phyloP scores from a whole-genome alignment of 1,140 invertebrate species.

The Aphaenogaster floridana region DNA sequence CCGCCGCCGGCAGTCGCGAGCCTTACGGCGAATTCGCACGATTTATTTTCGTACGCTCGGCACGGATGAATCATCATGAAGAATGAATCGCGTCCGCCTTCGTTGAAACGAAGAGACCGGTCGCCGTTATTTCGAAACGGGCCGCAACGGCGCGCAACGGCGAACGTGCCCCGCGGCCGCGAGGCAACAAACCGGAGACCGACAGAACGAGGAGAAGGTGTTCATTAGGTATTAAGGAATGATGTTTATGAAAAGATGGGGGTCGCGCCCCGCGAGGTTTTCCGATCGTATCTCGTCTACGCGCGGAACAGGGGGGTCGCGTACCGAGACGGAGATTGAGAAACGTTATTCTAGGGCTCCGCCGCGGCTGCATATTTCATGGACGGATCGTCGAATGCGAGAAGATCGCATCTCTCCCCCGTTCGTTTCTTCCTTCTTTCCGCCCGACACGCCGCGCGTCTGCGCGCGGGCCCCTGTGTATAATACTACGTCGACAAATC shows the following conservation, averaged over 20 bases:
- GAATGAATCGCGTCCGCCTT: neutral
- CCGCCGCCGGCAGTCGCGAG: neutral
- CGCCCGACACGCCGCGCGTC: neutral
- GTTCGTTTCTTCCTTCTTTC: conserved; percentile 23
- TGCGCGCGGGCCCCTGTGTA: neutral
- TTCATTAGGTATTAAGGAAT: neutral
- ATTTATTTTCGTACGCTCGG: conserved; percentile 29
- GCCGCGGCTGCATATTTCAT: conserved; percentile 1
- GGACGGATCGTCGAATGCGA: conserved; percentile 16
- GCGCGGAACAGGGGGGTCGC: neutral
- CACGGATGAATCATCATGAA: conserved; percentile 19
- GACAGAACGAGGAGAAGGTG: neutral
- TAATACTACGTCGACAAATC: conserved; percentile 17
- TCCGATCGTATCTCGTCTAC: neutral
- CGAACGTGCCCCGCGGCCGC: neutral
- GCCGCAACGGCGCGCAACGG: neutral
- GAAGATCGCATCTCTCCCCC: conserved; percentile 12
- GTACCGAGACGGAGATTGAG: neutral
- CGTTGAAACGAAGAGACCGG: neutral
- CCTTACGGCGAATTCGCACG: conserved; percentile 33
- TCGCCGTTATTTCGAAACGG: neutral
- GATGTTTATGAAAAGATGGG: neutral
- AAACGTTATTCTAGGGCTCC: neutral
- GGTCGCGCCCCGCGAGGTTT: neutral
- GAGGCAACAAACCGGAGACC: neutral